phyloP scores from a whole-genome alignment of 1,140 invertebrate species.

The Apis laboriosa region DNA sequence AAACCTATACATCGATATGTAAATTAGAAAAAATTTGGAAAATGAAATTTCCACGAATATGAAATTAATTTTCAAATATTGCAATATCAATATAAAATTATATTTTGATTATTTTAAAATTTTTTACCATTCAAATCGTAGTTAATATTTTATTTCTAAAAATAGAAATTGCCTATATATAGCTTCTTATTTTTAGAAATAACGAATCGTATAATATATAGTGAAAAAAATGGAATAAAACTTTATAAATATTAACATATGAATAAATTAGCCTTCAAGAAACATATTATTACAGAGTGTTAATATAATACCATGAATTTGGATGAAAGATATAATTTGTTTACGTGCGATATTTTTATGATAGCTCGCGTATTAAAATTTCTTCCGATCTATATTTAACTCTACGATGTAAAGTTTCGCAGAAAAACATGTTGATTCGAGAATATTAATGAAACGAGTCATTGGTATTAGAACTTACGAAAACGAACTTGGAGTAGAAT shows the following conservation, averaged over 20 bases:
- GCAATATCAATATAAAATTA: background rate
- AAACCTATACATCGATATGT: too few relatives aligned
- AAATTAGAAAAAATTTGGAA: background rate
- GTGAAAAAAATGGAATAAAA: too few relatives aligned
- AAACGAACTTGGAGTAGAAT: background rate
- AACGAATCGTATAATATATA: too few relatives aligned
- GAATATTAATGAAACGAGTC: constrained; percentile 3
- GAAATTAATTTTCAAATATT: background rate
- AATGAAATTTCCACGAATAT: background rate
- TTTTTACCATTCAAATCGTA: background rate
- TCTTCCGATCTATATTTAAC: background rate
- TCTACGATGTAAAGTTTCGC: background rate
- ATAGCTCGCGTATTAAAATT: background rate
- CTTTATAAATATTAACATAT: too few relatives aligned
- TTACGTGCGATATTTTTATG: background rate
- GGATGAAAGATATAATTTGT: background rate
- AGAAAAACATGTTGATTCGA: background rate
- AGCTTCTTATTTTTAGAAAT: too few relatives aligned
- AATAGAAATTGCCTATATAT: too few relatives aligned
- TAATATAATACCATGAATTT: background rate
- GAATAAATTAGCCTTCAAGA: too few relatives aligned
- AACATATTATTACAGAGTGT: too few relatives aligned
- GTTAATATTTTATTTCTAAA: too few relatives aligned
- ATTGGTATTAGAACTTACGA: background rate
- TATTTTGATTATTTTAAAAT: background rate